A percentile compares a stretch with the other conserved stretches of the same genome.
Conservation (phyloP, 2,797 vertebrate species). For the Numenius phaeopus region DNA sequence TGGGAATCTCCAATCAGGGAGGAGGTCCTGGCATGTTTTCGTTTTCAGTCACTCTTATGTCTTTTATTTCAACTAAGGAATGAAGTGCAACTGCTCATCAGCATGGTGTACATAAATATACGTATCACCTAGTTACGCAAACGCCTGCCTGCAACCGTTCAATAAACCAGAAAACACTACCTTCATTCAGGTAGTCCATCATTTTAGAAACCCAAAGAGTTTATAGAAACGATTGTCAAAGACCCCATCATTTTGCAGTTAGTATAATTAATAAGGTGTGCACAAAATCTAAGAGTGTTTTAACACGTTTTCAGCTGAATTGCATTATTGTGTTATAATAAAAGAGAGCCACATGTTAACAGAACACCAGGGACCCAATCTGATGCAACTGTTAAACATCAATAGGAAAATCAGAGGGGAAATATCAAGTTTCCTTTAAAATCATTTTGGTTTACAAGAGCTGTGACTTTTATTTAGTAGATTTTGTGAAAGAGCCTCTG, state of each 20-base stretch:
- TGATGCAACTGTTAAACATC: slow-evolving; percentile 23
- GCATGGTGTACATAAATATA: background rate
- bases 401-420: slow-evolving; percentile 25
- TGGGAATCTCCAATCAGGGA: background rate
- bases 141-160: background rate
- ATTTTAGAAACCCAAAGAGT: slow-evolving; percentile 34
- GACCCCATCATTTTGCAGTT: slow-evolving; percentile 70
- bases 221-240: slow-evolving; percentile 58
- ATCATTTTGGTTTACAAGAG: slow-evolving; percentile 25
- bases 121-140: background rate
- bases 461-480: slow-evolving; percentile 32
- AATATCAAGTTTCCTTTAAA: slow-evolving; percentile 49
- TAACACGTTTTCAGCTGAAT: slow-evolving; percentile 54
- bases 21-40: background rate
- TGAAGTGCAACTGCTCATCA: background rate
- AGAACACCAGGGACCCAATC: slow-evolving; percentile 36
- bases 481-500: slow-evolving; percentile 33
- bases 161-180: background rate
- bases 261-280: slow-evolving; percentile 73
- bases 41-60: background rate
- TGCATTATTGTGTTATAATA: slow-evolving; percentile 45
- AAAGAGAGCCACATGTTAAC: slow-evolving; percentile 55
- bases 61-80: background rate
- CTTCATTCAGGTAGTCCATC: slow-evolving; percentile 52
- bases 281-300: slow-evolving; percentile 52